These are phyloP conservation scores for Caerostris extrusa DNA, from an alignment of 1,140 invertebrate genomes.

Conservation along the genomic window DNA sequence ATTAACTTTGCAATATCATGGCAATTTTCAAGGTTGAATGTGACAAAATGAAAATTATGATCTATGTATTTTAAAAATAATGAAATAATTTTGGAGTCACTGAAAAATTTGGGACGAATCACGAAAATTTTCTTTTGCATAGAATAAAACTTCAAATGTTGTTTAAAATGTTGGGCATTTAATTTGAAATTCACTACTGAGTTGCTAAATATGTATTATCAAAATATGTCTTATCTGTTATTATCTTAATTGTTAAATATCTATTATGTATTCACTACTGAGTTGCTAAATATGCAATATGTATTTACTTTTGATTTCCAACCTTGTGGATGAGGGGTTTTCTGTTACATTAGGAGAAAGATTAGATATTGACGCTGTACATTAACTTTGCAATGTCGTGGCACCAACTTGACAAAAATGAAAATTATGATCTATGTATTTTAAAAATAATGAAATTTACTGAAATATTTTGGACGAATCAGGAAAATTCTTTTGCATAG, in stretches of 20 bases:
- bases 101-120: not conserved
- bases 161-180: too few species aligned
- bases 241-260: too few species aligned
- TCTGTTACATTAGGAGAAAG: too few species aligned
- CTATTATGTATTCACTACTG: too few species aligned
- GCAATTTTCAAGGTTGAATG: not conserved
- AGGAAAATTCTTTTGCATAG: not conserved
- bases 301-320: too few species aligned
- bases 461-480: not conserved
- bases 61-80: not conserved
- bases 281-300: too few species aligned
- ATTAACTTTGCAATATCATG: not conserved
- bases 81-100: not conserved
- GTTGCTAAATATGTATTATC: too few species aligned
- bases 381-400: not conserved
- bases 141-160: not conserved
- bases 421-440: not conserved
- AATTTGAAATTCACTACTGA: too few species aligned
- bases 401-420: not conserved
- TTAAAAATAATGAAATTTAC: not conserved
- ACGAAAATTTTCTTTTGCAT: not conserved
- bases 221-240: too few species aligned
- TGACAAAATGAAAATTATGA: slow-evolving; percentile 5
- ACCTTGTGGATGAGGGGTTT: too few species aligned
- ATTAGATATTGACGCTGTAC: slow-evolving; percentile 2